phyloP scores from a whole-genome alignment of 2,113 vertebrate genomes.

The Pelvicachromis taeniatus region DNA sequence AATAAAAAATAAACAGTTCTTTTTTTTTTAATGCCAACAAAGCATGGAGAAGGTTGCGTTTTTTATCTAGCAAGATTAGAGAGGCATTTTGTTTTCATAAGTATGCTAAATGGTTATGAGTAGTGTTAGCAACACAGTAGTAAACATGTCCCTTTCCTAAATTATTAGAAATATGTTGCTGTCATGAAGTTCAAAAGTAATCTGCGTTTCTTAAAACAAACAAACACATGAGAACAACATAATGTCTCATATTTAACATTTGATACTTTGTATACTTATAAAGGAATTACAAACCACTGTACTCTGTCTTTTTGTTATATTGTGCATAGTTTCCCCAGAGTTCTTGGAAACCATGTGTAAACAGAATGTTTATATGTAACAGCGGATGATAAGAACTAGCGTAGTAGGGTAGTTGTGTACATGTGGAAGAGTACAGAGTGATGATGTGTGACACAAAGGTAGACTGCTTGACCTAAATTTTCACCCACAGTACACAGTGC shows the following conservation, averaged over 20 bases:
- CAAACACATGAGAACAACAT: background rate
- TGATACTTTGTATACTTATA: background rate
- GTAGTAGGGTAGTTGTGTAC: background rate
- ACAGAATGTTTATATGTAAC: background rate
- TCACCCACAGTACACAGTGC: background rate
- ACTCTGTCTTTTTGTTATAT: background rate
- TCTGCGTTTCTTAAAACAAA: background rate
- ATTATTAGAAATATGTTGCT: background rate
- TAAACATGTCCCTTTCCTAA: background rate
- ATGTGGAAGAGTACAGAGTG: background rate
- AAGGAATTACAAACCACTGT: background rate
- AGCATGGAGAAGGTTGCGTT: background rate
- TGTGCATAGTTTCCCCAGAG: background rate
- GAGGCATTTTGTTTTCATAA: background rate
- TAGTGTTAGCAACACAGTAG: background rate
- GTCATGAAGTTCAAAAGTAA: background rate
- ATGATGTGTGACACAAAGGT: background rate
- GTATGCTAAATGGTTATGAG: background rate
- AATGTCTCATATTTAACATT: background rate
- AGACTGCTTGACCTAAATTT: background rate
- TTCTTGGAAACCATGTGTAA: background rate
- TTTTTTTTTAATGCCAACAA: background rate
- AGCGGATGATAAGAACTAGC: background rate
- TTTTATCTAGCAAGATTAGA: background rate
- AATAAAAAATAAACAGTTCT: background rate